Percentiles rank a stretch among this genome's conserved stretches.
Evolutionary conservation across 2,113 vertebrate species (phyloP).

Genomic region (Etia nguti): DNA sequence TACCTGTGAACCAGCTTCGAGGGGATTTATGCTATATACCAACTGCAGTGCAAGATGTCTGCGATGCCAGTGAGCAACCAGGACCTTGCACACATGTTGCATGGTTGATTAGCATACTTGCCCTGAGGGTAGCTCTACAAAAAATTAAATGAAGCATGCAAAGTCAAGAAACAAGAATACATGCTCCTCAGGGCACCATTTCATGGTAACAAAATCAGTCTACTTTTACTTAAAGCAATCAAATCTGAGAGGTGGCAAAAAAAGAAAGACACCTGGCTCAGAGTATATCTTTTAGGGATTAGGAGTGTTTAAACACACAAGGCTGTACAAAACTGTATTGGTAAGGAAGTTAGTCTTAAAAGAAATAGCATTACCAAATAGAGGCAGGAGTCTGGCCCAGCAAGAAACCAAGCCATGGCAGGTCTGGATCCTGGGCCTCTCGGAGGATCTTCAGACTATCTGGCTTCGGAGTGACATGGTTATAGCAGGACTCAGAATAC

Average conservation of each 20-base stretch:
- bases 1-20: too few species aligned
- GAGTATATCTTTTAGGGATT: neutral
- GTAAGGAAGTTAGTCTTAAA: neutral
- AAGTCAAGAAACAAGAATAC: neutral
- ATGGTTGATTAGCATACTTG: neutral
- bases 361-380: slow-evolving; percentile 77
- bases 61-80: neutral
- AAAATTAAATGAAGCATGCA: neutral
- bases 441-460: slow-evolving; percentile 85
- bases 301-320: neutral
- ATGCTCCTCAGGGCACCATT: neutral
- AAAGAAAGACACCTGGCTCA: neutral
- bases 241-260: rapidly evolving
- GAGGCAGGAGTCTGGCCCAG: slow-evolving; percentile 93
- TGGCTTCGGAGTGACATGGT: slow-evolving; percentile 79
- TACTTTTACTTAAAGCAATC: neutral
- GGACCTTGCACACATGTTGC: neutral
- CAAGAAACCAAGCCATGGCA: slow-evolving; percentile 93
- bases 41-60: neutral
- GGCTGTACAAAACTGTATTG: rapidly evolving
- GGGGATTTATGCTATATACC: neutral
- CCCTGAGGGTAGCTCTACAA: neutral
- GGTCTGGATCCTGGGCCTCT: slow-evolving; percentile 82
- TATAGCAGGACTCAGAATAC: slow-evolving; percentile 78
- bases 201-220: neutral